Evolutionary conservation across 2,888 invertebrate species (phyloP), one percentile per base, ranked within the genome.

Genomic region (Palloptera scutellata): DNA sequence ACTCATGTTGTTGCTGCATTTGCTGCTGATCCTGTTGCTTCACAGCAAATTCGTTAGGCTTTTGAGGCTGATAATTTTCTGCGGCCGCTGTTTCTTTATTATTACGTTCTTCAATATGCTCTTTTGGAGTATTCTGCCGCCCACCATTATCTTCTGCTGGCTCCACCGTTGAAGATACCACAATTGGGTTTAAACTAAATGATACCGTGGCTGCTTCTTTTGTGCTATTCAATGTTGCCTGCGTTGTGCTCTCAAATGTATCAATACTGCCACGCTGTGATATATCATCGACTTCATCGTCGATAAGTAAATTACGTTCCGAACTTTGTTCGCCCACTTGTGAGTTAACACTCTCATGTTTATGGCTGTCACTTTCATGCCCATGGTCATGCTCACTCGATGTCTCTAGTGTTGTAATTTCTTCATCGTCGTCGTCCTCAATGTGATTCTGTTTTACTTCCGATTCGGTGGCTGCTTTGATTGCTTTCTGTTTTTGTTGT

Each of bases 401-500:
- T 43, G 62, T 52, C 43, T 40, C 17, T 12, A 48, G 30, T n/a
- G 41, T 42, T 20, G 66, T 61, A 6, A 61, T 42, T 13, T 60
- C 53, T 19, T 48, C 63, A n/a, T 61, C 48, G 42, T 40, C 20
- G 51, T 64, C 48, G 42, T 40, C 20, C 52, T 64, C 58, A 9
- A 51, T 61, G 30, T 70, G 64, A 11, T 65, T 20, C 42, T 58
- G 42, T 45, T 51, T 42, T 17, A 57, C 15, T 42, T 61, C 66
- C 11, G 57, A 42, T 6, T 45, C 54, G 41, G 41, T 30, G n/a
- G 45, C 61, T 1, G 54, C 54, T 1, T 58, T 51, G 11, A 73
- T 71, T 64, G 82, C 80, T 68, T 83, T 73, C 77, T 74, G 87
- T 71, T 72, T 51, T 69, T 72, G 86, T 75, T 88, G 89, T 73